Evolutionary conservation across 2,888 invertebrate species (phyloP).

Genomic region (Polyommatus icarus): DNA sequence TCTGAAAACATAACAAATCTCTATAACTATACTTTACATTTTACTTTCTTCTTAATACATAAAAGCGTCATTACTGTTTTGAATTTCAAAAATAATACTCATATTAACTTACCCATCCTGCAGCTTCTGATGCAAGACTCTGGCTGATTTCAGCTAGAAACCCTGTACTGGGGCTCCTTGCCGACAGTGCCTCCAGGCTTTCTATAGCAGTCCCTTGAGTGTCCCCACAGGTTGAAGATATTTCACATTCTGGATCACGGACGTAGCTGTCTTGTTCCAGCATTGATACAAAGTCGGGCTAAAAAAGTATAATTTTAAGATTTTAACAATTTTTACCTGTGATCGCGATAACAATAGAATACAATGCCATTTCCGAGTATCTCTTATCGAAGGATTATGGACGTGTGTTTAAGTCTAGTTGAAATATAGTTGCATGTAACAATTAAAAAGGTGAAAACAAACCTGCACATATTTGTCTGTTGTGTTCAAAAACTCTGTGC

Average conservation of each 20-base stretch:
- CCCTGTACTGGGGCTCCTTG: slow-evolving; percentile 69
- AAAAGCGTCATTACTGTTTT: too few relatives aligned
- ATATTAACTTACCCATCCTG: slow-evolving; percentile 65
- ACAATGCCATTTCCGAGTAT: too few relatives aligned
- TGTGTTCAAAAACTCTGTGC: slow-evolving; percentile 58
- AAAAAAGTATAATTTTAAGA: slow-evolving; percentile 35
- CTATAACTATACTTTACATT: too few relatives aligned
- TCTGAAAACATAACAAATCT: slow-evolving; percentile 48
- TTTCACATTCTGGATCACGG: slow-evolving; percentile 68
- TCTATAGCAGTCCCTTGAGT: slow-evolving; percentile 73
- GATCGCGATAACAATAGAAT: too few relatives aligned
- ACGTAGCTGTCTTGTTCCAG: slow-evolving; percentile 70
- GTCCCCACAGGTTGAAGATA: slow-evolving; percentile 64
- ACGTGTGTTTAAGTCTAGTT: too few relatives aligned
- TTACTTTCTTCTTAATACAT: too few relatives aligned
- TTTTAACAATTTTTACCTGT: background rate
- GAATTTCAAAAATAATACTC: too few relatives aligned
- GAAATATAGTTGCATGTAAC: too few relatives aligned
- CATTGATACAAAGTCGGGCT: slow-evolving; percentile 72
- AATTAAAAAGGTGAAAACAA: background rate
- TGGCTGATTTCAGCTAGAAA: slow-evolving; percentile 77
- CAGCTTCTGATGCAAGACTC: slow-evolving; percentile 64
- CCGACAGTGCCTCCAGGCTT: slow-evolving; percentile 75
- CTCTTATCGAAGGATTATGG: too few relatives aligned
- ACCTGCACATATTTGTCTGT: slow-evolving; percentile 73